Base-by-base conservation (phyloP, 2,888 invertebrate species). In the Heliconius charithonia region DNA sequence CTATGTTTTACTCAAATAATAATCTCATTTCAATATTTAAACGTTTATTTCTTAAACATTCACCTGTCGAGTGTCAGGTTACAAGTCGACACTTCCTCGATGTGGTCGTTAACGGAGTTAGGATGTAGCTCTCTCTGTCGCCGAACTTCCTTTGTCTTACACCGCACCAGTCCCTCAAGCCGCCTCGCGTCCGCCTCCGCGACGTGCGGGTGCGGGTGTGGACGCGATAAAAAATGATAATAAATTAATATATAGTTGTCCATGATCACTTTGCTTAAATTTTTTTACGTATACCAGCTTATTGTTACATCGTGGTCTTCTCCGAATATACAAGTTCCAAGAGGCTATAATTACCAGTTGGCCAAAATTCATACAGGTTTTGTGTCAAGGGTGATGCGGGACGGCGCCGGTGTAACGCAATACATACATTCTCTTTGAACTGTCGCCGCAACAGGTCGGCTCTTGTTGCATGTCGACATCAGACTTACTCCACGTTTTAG, bases 391-490 rank as follows among this genome's bases (percentile, higher is more conserved):
- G 73, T 62, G 73, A 73, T 13, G 41, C 41, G 41, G 41, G 37
- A 37, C 16, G 51, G 29, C 56, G 59, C 63, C 41, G 13, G 29
- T 32, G 67, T n/a, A 56, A 62, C 73, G 41, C 37, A 63, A 63
- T 74, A 41, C 41, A 63, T 62, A 29, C 73, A 63, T 63, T 74
- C 73, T 74, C 73, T 71, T 71, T 74, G 63, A 37, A 63, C 41
- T 41, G 63, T 63, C 73, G 25, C 41, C 63, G 73, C 73, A 74
- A 63, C 73, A 74, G 73, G 73, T 74, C 62, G 73, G 19, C 59
- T 74, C 73, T 32, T 16, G 62, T 70, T 71, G 32, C 77, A 51
- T 72, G 27, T 25, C 67, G 41, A 45, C 66, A 72, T 22, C 51
- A 32, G 51, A 56, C 22, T 22, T 71, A 56, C 29, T 56, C 32